These are phyloP conservation scores for Acanthopagrus latus DNA, from an alignment of 2,797 vertebrate species.

Conservation along the genomic window DNA sequence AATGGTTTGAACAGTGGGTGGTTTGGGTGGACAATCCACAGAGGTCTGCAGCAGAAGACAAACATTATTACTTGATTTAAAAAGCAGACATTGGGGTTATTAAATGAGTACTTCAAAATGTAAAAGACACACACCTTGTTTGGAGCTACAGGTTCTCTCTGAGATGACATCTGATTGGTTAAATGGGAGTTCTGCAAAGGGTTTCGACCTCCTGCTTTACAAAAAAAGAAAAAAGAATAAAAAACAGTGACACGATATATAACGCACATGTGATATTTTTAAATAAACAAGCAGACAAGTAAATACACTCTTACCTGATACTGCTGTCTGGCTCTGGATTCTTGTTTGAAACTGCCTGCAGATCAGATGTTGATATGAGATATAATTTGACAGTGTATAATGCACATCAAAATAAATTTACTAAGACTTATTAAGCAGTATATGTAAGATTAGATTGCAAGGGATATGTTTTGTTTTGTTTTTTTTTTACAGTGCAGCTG, in stretches of 20 bases:
- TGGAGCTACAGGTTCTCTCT: constrained; percentile 45
- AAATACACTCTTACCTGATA: constrained; percentile 71
- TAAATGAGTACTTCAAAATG: not conserved
- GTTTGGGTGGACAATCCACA: constrained; percentile 22
- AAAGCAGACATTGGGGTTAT: not conserved
- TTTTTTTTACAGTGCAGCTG: no score
- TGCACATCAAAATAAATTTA: no score
- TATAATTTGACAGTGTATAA: not conserved
- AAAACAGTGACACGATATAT: not conserved
- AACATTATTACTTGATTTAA: not conserved
- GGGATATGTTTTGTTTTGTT: no score
- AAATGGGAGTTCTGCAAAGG: constrained; percentile 85
- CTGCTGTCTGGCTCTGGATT: constrained; percentile 58
- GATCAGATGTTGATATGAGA: constrained; percentile 10
- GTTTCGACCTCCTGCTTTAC: constrained; percentile 59
- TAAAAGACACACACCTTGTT: constrained; percentile 67
- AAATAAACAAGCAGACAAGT: not conserved
- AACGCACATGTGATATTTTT: not conserved
- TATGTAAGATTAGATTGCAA: no score
- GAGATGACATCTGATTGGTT: constrained; percentile 84
- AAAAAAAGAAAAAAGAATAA: not conserved
- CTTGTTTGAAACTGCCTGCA: constrained; percentile 86
- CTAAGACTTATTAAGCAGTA: no score
- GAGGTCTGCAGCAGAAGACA: constrained; percentile 59
- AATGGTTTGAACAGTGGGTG: constrained; percentile 41